Base-by-base conservation (phyloP, 2,888 invertebrate genomes). In the Tupiocoris notatus region DNA sequence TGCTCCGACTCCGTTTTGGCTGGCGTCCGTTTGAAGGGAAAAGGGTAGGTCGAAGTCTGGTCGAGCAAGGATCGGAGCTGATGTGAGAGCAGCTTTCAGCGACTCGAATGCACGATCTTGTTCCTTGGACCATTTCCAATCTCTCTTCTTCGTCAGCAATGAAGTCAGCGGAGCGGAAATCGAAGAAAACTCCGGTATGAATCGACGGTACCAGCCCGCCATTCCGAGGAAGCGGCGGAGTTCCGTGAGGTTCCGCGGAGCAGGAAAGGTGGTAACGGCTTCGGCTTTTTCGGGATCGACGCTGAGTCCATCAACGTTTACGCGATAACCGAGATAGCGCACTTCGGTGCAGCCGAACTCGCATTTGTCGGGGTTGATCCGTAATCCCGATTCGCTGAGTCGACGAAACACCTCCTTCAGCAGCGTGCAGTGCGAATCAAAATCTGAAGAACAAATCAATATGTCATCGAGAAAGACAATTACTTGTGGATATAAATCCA, bases 401-500 rank as follows among this genome's bases (percentile, higher is more conserved):
- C 70, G 6, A 1, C 20, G 6, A 39, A 76, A 67, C 1, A 68
- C 68, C n/a, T 66, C 68, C 17, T 67, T 20, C 1, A 67, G 22
- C 12, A 76, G 16, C 6, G 61, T 6, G 7, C 59, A 39, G n/a
- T 76, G 76, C 3, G 1, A 0, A 9, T 18, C 17, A 7, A 76
- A 77, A 12, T 65, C 56, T 17, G 54, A 0, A n/a, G 73, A 77
- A 1, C 63, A 63, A 58, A 78, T 74, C 9, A 77, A 22, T 22
- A 78, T 67, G 18, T 77, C 76, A 21, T 78, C 78, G 2, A 77
- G 57, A 39, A 54, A 77, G 16, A 22, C 56, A 21, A 66, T 23
- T 0, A 74, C 66, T 25, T 63, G 66, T 56, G 67, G 68, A 20
- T 76, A 58, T n/a, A 79, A 17, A 9, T 68, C 79, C 20, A 77